These are phyloP conservation scores for Esox niger DNA, from an alignment of 2,113 vertebrate species.

Conservation along the genomic window DNA sequence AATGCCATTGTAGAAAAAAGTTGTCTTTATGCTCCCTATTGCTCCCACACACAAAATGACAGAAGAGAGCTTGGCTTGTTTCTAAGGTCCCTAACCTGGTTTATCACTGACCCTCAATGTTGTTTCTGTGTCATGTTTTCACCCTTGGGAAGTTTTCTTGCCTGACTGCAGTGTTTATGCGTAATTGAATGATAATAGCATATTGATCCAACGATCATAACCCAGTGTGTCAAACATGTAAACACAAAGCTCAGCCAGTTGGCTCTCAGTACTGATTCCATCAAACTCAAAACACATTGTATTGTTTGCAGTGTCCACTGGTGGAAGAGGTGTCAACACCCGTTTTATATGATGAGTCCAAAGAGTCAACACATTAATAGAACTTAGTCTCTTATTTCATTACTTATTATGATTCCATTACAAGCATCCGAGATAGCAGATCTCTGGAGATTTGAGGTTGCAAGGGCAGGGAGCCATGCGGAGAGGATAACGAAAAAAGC, in stretches of 20 bases:
- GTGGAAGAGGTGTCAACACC: no score
- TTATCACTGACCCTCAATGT: slow-evolving; percentile 26
- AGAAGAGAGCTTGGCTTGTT: slow-evolving; percentile 13
- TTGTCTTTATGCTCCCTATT: background rate
- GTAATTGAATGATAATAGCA: slow-evolving; percentile 40
- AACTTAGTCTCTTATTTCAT: no score
- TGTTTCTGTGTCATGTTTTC: slow-evolving; percentile 2
- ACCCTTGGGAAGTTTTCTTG: slow-evolving; percentile 27
- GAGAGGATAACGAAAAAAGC: no score
- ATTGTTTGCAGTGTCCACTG: background rate
- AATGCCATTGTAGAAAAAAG: slow-evolving; percentile 2
- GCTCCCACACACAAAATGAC: background rate
- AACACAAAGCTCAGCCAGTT: background rate
- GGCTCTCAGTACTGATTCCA: background rate
- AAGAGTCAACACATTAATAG: no score
- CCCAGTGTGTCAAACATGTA: slow-evolving; percentile 10
- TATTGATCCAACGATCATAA: slow-evolving; percentile 26
- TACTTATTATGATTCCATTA: no score
- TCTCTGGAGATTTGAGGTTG: no score
- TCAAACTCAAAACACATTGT: background rate
- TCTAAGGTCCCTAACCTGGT: slow-evolving; percentile 29
- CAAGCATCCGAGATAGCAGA: no score
- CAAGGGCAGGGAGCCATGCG: no score
- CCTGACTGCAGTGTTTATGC: slow-evolving; percentile 27
- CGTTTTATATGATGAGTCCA: no score